Evolutionary conservation across 2,797 vertebrate species (phyloP).

Genomic region (Hephaestus fuliginosus): DNA sequence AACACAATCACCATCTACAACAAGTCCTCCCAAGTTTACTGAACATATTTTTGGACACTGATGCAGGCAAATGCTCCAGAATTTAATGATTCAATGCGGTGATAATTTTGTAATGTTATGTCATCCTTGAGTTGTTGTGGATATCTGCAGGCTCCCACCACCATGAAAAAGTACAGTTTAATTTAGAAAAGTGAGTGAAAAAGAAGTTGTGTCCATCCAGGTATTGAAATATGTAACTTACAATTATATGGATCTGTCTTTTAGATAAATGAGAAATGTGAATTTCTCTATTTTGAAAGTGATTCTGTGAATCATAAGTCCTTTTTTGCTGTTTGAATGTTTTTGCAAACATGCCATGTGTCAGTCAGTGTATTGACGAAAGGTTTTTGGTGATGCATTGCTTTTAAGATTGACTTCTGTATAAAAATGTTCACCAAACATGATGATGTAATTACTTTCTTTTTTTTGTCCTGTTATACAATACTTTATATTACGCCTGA

Average conservation of each 20-base stretch:
- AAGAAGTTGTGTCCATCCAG: background rate
- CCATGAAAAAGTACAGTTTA: background rate
- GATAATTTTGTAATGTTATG: background rate
- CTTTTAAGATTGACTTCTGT: background rate
- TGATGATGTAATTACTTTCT: background rate
- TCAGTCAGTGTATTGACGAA: conserved; percentile 3
- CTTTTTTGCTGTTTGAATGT: background rate
- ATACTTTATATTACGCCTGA: background rate
- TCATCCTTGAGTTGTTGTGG: background rate
- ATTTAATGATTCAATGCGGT: background rate
- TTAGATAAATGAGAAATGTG: conserved; percentile 5
- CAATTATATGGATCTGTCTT: background rate
- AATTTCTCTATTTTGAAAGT: conserved; percentile 14
- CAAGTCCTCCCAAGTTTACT: background rate
- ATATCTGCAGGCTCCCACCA: background rate
- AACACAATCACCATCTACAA: background rate
- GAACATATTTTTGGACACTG: background rate
- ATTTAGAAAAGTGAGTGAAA: conserved; percentile 1
- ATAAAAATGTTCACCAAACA: conserved; percentile 24
- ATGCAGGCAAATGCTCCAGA: background rate
- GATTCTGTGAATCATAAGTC: conserved; percentile 63
- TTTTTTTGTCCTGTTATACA: background rate
- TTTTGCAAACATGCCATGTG: background rate
- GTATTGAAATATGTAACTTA: background rate
- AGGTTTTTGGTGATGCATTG: background rate